Conservation (phyloP, 1,140 invertebrate species). For the Adelges cooleyi region DNA sequence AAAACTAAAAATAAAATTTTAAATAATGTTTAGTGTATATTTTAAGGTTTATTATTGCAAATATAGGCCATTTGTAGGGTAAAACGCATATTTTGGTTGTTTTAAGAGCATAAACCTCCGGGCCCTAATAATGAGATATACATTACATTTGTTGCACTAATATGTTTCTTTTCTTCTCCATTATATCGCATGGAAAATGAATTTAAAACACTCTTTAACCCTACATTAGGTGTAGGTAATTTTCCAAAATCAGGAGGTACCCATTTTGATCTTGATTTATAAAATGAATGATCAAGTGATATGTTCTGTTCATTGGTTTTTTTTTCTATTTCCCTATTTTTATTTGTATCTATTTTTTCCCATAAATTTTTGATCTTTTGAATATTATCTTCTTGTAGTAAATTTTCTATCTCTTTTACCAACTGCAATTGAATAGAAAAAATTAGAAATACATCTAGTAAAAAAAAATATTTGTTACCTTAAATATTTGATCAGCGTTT, state of each 20-base stretch:
- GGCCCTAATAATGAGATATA: no score
- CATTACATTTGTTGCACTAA: neutral
- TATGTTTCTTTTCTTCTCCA: neutral
- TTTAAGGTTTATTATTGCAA: no score
- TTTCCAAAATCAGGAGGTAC: conserved; percentile 14
- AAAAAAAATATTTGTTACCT: neutral
- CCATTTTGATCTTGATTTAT: neutral
- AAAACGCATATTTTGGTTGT: no score
- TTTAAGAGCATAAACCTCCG: no score
- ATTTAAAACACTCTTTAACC: neutral
- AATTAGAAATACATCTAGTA: neutral
- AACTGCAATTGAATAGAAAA: neutral
- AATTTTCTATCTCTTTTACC: conserved; percentile 10
- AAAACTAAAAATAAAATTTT: no score
- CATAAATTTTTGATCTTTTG: neutral
- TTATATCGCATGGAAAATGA: conserved; percentile 13
- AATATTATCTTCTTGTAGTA: neutral
- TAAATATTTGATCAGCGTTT: conserved; percentile 15
- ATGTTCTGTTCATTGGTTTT: neutral
- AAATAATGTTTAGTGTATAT: no score
- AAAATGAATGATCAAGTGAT: neutral
- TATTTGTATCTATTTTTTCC: neutral
- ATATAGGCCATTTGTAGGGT: no score
- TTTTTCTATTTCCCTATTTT: neutral
- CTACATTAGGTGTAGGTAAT: neutral